Percentiles rank a stretch among this genome's conserved stretches.
phyloP scores from a whole-genome alignment of 2,888 invertebrate genomes.

The Sinopyrophorus schimmeli region DNA sequence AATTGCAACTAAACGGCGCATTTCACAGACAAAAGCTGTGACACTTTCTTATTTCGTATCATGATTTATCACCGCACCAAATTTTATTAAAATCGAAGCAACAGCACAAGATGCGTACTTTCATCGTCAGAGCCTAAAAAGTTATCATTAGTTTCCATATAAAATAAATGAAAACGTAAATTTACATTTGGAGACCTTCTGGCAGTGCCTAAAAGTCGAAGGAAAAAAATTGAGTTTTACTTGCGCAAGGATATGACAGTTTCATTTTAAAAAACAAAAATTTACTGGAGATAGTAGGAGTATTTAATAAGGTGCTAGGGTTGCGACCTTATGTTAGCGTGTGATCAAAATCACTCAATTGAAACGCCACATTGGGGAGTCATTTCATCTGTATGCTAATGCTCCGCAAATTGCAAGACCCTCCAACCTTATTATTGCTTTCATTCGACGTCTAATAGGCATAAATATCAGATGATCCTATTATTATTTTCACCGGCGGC shows the following conservation, averaged over 20 bases:
- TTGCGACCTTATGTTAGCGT: constrained; percentile 24
- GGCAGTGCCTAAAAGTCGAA: constrained; percentile 11
- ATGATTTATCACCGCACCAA: no score
- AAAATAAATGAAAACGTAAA: constrained; percentile 18
- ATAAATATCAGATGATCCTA: constrained; percentile 32
- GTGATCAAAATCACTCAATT: constrained; percentile 32
- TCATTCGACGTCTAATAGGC: constrained; percentile 35
- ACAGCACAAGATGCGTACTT: no score
- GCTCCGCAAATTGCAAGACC: constrained; percentile 34
- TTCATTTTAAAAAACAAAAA: constrained; percentile 16
- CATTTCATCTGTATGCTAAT: constrained; percentile 40
- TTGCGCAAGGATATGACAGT: constrained; percentile 16
- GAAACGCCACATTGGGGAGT: constrained; percentile 31
- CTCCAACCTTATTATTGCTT: constrained; percentile 34
- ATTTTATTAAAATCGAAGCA: no score
- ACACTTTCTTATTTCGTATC: no score
- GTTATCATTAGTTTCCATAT: no score
- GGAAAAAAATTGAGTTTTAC: constrained; percentile 17
- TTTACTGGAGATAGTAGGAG: constrained; percentile 14
- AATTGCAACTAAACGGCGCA: no score
- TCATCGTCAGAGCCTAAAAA: no score
- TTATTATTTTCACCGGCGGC: constrained; percentile 28
- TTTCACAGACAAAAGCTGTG: no score
- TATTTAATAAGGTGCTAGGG: constrained; percentile 19
- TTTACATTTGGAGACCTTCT: constrained; percentile 8